These are phyloP conservation scores for Saxidomus purpurata DNA, from an alignment of 1,140 invertebrate genomes.

Conservation along the genomic window DNA sequence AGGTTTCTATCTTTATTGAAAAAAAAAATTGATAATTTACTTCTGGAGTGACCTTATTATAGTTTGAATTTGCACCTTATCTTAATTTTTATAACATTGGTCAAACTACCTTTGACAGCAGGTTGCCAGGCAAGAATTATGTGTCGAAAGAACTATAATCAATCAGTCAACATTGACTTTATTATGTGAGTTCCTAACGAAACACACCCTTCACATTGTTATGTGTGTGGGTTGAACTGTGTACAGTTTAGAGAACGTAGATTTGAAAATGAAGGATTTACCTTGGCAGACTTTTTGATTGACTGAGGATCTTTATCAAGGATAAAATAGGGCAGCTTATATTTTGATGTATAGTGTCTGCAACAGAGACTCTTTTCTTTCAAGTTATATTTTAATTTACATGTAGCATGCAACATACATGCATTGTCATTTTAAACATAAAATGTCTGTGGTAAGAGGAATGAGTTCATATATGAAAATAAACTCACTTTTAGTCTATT, in stretches of 20 bases:
- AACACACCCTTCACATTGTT: background rate
- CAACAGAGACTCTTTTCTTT: no score
- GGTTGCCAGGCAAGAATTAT: background rate
- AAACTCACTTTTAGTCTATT: no score
- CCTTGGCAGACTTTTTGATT: no score
- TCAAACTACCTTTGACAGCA: background rate
- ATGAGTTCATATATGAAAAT: no score
- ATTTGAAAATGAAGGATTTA: background rate
- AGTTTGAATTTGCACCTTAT: constrained; percentile 16
- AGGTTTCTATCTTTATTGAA: background rate
- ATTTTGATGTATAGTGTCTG: no score
- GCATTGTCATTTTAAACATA: no score
- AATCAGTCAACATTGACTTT: constrained; percentile 30
- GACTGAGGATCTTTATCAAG: no score
- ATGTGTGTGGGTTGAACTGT: background rate
- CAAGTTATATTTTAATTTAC: no score
- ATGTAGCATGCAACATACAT: no score
- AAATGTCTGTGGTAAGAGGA: no score
- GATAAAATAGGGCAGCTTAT: no score
- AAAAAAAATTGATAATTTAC: no score
- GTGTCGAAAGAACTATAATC: background rate
- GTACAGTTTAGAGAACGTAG: background rate
- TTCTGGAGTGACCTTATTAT: background rate
- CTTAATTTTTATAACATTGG: background rate
- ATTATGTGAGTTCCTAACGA: background rate